Evolutionary conservation across 2,888 invertebrate genomes (phyloP).

Genomic region (Alitta virens): DNA sequence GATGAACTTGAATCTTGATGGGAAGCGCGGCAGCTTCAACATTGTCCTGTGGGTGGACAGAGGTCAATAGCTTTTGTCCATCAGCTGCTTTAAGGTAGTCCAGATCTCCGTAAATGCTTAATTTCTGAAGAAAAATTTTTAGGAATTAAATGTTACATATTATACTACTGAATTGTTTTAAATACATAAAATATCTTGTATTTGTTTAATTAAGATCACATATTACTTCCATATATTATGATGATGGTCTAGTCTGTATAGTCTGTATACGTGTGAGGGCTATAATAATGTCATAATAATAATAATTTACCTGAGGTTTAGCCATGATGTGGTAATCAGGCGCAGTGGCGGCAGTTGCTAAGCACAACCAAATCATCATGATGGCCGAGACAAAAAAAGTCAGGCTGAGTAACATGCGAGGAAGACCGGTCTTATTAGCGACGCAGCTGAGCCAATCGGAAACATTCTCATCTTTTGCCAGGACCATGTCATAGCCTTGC

Average conservation of each 20-base stretch:
- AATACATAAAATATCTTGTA: not conserved
- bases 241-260: too few relatives aligned
- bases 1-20: conserved; percentile 43
- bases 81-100: conserved; percentile 43
- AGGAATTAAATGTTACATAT: not conserved
- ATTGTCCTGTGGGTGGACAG: conserved; percentile 24
- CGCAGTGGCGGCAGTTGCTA: conserved; percentile 51
- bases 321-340: conserved; percentile 43
- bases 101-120: conserved; percentile 51
- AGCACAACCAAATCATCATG: conserved; percentile 60
- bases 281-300: not conserved
- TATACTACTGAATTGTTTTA: not conserved
- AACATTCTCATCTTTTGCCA: not conserved
- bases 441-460: conserved; percentile 42
- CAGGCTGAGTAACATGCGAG: conserved; percentile 58
- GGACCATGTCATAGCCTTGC: conserved; percentile 14
- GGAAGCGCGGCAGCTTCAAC: conserved; percentile 37
- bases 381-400: conserved; percentile 59
- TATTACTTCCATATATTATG: too few relatives aligned
- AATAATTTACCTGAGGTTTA: conserved; percentile 9
- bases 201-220: too few relatives aligned
- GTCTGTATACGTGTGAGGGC: too few relatives aligned
- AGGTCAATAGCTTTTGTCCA: conserved; percentile 32
- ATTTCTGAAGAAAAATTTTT: conserved; percentile 37
- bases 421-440: conserved; percentile 60